Conservation (phyloP, 2,113 vertebrate species). For the Ceyx melanurus region DNA sequence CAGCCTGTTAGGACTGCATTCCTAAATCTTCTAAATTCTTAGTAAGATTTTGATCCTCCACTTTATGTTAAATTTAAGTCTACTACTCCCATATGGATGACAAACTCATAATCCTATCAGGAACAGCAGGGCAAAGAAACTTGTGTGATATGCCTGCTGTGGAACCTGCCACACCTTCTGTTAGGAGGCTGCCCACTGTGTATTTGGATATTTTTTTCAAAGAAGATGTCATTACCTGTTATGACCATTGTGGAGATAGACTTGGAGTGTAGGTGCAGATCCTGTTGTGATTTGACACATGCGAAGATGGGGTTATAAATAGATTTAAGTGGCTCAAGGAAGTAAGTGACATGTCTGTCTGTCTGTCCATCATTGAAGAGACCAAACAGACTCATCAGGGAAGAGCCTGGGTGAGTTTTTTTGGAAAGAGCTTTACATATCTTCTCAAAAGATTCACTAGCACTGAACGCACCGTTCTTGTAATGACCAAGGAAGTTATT, state of each 20-base stretch:
- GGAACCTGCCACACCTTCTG: neutral
- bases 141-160: rapidly evolving
- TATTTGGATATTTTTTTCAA: neutral
- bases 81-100: neutral
- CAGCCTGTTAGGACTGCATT: too few species aligned
- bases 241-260: neutral
- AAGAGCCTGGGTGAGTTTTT: neutral
- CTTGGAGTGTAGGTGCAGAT: neutral
- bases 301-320: neutral
- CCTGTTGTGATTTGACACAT: neutral
- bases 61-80: neutral
- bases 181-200: neutral
- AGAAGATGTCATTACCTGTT: neutral
- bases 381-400: neutral
- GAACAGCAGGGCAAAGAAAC: neutral
- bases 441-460: neutral
- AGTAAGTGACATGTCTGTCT: neutral
- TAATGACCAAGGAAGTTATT: neutral
- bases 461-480: neutral
- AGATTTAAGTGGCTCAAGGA: neutral
- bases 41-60: neutral
- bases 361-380: neutral
- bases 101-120: neutral
- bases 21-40: neutral
- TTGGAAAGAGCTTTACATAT: neutral